Base-by-base conservation (phyloP, 2,888 invertebrate species). In the Agrenia bidenticulata region DNA sequence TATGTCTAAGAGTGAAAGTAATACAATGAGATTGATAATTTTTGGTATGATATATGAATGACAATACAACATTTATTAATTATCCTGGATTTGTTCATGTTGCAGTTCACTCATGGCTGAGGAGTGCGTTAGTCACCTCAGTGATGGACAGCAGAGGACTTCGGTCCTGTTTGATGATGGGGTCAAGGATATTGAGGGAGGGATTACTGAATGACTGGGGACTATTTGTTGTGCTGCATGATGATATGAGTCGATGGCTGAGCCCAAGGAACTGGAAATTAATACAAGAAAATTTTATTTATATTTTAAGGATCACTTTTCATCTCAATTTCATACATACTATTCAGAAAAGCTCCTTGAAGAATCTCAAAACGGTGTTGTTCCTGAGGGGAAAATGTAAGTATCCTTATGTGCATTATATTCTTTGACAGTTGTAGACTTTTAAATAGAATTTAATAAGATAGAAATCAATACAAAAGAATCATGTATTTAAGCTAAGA, bases 111-210 rank as follows among this genome's bases (percentile, higher is more conserved):
- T 69, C 63, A 56, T 87, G 86, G 80, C 87, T 87, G 80, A 88
- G 83, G 78, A 88, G 80, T 32, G 32, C 32, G 11, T 32, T 45
- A 5, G 88, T 88, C 83, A 88, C 88, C 85, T 88, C 88, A 81
- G 88, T 86, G 84, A 88, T 87, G 83, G 88, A 87, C 83, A 88
- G 78, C 84, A 88, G 78, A 83, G 87, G 87, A 85, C 86, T 87
- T 83, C 86, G 84, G 83, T 85, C 84, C 80, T 81, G 80, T 78
- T 83, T 82, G 80, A 80, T 81, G 77, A 75, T 54, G 81, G 79
- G 82, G 13, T n/a, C 4, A 45, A 19, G 82, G 19, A 13, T 74
- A 70, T 61, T 72, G 73, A 54, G 74, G 75, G 68, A 71, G 74
- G 64, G 75, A 75, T 63, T 77, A 78, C 63, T 78, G 79, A 63